Conservation (phyloP, 2,888 invertebrate genomes). For the Chymomyza procnemis region DNA sequence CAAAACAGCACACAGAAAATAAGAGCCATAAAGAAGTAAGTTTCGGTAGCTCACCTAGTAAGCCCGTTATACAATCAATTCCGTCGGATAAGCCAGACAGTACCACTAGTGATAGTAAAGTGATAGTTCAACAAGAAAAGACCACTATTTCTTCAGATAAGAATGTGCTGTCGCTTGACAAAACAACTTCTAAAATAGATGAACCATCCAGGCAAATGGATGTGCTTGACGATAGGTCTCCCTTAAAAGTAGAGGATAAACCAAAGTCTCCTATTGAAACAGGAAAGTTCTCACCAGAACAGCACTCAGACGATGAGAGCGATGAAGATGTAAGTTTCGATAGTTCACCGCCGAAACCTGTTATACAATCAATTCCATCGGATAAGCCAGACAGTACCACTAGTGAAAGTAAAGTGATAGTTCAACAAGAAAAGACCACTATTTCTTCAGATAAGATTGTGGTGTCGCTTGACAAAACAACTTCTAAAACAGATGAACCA, state of each 20-base stretch:
- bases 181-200: conserved; percentile 11
- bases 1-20: conserved; percentile 20
- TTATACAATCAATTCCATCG: neutral
- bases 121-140: too few species aligned
- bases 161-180: neutral
- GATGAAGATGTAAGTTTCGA: conserved; percentile 10
- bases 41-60: conserved; percentile 3
- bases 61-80: neutral
- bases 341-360: neutral
- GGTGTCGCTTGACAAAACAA: neutral
- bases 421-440: neutral
- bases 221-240: neutral
- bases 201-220: neutral
- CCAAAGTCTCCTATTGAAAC: neutral
- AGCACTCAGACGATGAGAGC: conserved; percentile 17
- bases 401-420: neutral
- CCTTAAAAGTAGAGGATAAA: conserved; percentile 2
- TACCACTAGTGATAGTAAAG: neutral
- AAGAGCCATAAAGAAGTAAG: conserved; percentile 19
- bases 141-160: neutral
- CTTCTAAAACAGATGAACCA: conserved; percentile 24
- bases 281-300: neutral
- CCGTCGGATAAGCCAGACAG: neutral
- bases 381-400: neutral
- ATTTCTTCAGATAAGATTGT: conserved; percentile 9